A percentile compares a stretch with the other conserved stretches of the same genome.
These are phyloP conservation scores for Fragariocoptes setiger DNA, from an alignment of 1,140 invertebrate genomes.

Conservation along the genomic window DNA sequence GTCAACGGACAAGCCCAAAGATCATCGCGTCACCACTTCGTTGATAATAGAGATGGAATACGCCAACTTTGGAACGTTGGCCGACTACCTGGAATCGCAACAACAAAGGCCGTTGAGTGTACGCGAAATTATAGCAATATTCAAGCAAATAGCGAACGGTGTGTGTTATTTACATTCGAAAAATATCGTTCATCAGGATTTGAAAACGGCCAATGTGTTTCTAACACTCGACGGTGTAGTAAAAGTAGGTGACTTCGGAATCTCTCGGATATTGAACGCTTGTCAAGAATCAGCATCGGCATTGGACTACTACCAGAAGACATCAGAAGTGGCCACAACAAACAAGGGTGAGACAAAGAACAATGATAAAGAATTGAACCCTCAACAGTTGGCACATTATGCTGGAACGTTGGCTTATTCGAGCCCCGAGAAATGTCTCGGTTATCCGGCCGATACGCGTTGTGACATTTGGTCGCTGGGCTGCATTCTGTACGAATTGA, in stretches of 20 bases:
- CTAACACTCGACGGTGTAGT: slow-evolving; percentile 30
- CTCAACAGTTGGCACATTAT: slow-evolving; percentile 4
- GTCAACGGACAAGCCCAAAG: too few relatives aligned
- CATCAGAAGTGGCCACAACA: too few relatives aligned
- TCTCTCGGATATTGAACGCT: slow-evolving; percentile 37
- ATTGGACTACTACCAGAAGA: too few relatives aligned
- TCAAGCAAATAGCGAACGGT: slow-evolving; percentile 33
- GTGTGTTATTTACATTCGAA: slow-evolving; percentile 36
- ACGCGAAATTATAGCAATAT: slow-evolving; percentile 27
- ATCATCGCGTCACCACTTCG: too few relatives aligned
- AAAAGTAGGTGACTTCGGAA: slow-evolving; percentile 46
- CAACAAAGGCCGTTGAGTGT: slow-evolving; percentile 23
- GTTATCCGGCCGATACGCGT: slow-evolving; percentile 39
- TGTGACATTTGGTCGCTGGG: slow-evolving; percentile 47
- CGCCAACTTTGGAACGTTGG: slow-evolving; percentile 33
- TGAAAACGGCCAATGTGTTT: slow-evolving; percentile 45
- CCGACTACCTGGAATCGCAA: slow-evolving; percentile 25
- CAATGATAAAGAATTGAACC: background rate
- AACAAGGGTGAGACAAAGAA: too few relatives aligned
- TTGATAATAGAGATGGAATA: slow-evolving; percentile 51
- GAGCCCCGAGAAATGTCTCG: slow-evolving; percentile 13
- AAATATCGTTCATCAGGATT: slow-evolving; percentile 38
- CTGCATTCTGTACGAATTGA: slow-evolving; percentile 46
- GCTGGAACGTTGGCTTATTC: slow-evolving; percentile 1
- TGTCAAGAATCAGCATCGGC: slow-evolving; percentile 31